Evolutionary conservation across 2,113 vertebrate genomes (phyloP).

Genomic region (Fulica atra): DNA sequence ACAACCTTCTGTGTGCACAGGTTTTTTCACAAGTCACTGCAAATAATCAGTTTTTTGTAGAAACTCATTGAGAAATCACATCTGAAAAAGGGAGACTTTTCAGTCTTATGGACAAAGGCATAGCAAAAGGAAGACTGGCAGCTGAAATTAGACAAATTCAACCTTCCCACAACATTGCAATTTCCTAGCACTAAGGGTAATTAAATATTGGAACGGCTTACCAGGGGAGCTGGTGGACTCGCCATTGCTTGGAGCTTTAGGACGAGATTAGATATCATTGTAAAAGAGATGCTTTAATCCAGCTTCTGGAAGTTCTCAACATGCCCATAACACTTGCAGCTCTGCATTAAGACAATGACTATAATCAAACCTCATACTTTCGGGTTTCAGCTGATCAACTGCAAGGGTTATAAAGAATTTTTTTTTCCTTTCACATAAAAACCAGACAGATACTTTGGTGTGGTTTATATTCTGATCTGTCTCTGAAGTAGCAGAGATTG

Average conservation of each 20-base stretch:
- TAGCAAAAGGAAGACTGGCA: conserved; percentile 63
- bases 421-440: conserved; percentile 19
- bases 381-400: conserved; percentile 57
- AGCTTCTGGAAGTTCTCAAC: conserved; percentile 72
- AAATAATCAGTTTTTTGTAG: neutral
- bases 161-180: conserved; percentile 49
- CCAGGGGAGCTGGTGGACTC: conserved; percentile 70
- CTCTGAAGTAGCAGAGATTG: conserved; percentile 9
- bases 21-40: neutral
- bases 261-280: conserved; percentile 71
- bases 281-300: conserved; percentile 73
- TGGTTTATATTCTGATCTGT: neutral
- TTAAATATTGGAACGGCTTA: conserved; percentile 72
- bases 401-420: conserved; percentile 51
- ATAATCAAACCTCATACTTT: conserved; percentile 67
- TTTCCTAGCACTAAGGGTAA: conserved; percentile 67
- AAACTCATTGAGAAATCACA: neutral
- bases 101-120: conserved; percentile 44
- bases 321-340: conserved; percentile 67
- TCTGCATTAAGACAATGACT: conserved; percentile 73
- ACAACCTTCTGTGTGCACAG: neutral
- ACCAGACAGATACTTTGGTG: neutral
- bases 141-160: conserved; percentile 49
- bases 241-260: conserved; percentile 73
- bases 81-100: neutral